Evolutionary conservation across 2,113 vertebrate genomes (phyloP).

Genomic region (Galeopterus variegatus): DNA sequence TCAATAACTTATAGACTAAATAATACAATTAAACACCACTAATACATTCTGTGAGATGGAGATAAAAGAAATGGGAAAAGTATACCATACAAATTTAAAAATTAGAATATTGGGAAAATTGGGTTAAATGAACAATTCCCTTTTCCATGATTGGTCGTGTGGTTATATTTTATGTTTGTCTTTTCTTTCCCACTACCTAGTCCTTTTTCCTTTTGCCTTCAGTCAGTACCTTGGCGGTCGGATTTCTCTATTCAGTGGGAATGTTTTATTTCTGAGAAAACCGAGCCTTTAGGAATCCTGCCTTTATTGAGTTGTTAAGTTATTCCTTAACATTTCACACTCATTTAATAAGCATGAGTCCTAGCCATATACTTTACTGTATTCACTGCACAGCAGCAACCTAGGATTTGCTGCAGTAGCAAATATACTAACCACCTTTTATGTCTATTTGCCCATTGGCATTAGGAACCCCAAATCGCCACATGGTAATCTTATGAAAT

Average conservation of each 20-base stretch:
- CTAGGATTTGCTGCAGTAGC: not conserved
- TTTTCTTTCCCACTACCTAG: not conserved
- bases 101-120: not conserved
- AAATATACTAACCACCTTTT: not conserved
- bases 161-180: not conserved
- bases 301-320: not conserved
- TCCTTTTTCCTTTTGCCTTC: not conserved
- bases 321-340: not conserved
- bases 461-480: not conserved
- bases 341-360: not conserved
- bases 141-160: not conserved
- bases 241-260: not conserved
- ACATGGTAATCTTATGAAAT: not conserved
- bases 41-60: not conserved
- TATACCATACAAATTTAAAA: not conserved
- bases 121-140: not conserved
- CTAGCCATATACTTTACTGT: not conserved
- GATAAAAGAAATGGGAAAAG: not conserved
- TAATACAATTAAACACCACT: not conserved
- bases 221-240: not conserved
- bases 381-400: not conserved
- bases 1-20: not conserved
- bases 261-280: not conserved
- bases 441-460: not conserved
- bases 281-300: not conserved